Base-by-base conservation (phyloP, 2,888 invertebrate species). In the Cordilura impudica region DNA sequence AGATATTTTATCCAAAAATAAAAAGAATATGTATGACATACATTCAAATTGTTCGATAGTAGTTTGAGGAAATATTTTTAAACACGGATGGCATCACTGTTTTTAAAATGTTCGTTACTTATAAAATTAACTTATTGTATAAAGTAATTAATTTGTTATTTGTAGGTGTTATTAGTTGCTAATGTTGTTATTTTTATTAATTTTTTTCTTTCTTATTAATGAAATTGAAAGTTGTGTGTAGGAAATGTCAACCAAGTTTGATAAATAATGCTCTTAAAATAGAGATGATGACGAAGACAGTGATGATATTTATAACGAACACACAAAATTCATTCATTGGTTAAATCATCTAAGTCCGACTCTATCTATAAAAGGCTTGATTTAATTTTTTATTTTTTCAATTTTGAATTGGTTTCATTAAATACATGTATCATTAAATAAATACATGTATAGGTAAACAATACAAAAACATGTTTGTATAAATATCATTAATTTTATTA, bases 351-450 rank as follows among this genome's bases (percentile, higher is more conserved):
- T 49, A 21, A 56, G 2, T 14, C n/a, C 7, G 51, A 54, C 16
- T 61, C 73, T 47, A 69, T 61, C 73, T 47, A 69, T 51, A 71
- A 67, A 75, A 63, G 73, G 66, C 66, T 26, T 43, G 74, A 49
- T 60, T 47, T 70, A 18, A 78, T 53, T 70, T 70, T 78, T 60
- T 51, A n/a, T n/a, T n/a, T n/a, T n/a, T n/a, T n/a, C n/a, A n/a
- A n/a, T n/a, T n/a, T n/a, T n/a, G n/a, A 78, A 78, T 78, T 78
- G 69, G 65, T 71, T 74, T 71, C 14, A n/a, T 53, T 66, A 43
- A 21, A 8, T 58, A 54, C 29, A 31, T 47, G 23, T 26, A 56
- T 39, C 14, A 21, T n/a, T 71, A 53, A 23, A 53, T 39, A 54
- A 67, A 19, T 5, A 14, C 19, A n/a, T n/a, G n/a, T n/a, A n/a